Percentiles rank a stretch among this genome's conserved stretches.
Evolutionary conservation across 1,140 invertebrate species (phyloP).

Genomic region (Trachymyrmex cornetzi): DNA sequence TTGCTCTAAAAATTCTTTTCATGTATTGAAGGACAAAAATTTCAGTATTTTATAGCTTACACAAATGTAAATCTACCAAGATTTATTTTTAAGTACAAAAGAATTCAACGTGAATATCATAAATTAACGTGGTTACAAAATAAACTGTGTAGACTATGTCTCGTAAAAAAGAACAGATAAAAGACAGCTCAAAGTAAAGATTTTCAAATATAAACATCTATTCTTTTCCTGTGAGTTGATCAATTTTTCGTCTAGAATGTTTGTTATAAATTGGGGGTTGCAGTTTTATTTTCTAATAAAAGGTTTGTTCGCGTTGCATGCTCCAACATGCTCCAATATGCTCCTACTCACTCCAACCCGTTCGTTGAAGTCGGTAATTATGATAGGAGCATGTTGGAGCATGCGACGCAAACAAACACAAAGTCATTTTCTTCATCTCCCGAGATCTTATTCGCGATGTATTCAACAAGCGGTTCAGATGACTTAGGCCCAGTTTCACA

Average conservation of each 20-base stretch:
- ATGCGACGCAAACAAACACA: no score
- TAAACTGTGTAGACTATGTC: neutral
- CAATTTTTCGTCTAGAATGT: neutral
- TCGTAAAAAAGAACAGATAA: neutral
- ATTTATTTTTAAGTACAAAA: slow-evolving; percentile 1
- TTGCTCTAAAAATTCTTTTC: neutral
- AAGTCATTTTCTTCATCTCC: neutral
- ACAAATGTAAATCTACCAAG: neutral
- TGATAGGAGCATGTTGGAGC: no score
- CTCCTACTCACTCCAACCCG: no score
- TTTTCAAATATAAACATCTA: neutral
- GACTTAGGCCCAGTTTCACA: no score
- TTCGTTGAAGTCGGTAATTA: no score
- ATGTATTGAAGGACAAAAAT: neutral
- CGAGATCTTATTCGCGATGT: neutral
- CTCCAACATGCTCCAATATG: no score
- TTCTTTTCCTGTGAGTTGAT: neutral
- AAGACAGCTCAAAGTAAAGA: neutral
- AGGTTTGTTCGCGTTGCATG: no score
- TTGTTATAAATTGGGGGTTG: neutral
- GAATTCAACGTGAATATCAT: slow-evolving; percentile 2
- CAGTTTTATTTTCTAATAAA: neutral
- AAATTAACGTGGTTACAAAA: neutral
- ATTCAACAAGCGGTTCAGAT: neutral
- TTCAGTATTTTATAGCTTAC: neutral